These are phyloP conservation scores for Varanus salvator DNA, from an alignment of 2,113 vertebrate genomes.

Conservation along the genomic window DNA sequence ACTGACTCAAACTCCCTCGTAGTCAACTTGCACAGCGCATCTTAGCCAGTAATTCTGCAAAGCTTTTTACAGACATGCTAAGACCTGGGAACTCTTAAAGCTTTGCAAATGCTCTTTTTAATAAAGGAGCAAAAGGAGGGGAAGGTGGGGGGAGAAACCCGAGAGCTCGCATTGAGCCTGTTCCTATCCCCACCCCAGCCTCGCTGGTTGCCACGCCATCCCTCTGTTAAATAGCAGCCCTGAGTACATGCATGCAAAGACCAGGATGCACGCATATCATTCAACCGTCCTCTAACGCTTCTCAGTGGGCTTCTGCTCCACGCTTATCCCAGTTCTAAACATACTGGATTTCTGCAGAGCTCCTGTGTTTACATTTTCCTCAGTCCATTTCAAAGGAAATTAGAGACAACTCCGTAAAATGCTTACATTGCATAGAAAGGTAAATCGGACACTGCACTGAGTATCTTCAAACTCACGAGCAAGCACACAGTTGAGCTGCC, in stretches of 20 bases:
- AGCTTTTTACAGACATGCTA: conserved; percentile 53
- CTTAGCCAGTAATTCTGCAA: conserved; percentile 43
- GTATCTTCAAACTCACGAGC: too few relatives aligned
- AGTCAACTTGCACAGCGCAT: not conserved
- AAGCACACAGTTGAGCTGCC: not conserved
- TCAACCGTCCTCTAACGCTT: not conserved
- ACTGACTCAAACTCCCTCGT: not conserved
- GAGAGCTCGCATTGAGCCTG: not conserved
- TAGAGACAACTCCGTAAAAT: not conserved
- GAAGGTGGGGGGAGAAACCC: too few relatives aligned
- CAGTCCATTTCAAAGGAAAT: not conserved
- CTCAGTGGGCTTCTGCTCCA: not conserved
- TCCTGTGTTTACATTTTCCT: not conserved
- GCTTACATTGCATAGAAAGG: not conserved
- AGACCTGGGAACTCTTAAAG: conserved; percentile 63
- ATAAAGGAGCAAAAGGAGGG: not conserved
- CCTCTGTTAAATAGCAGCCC: not conserved
- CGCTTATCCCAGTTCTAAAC: not conserved
- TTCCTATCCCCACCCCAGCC: not conserved
- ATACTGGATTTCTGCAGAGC: not conserved
- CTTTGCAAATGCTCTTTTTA: not conserved
- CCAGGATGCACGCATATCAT: too few relatives aligned
- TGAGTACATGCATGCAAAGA: too few relatives aligned
- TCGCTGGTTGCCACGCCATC: not conserved
- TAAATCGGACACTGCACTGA: not conserved